A percentile compares a stretch with the other conserved stretches of the same genome.
These are phyloP conservation scores for Heteronetta atricapilla DNA, from an alignment of 2,113 vertebrate genomes.

Conservation along the genomic window DNA sequence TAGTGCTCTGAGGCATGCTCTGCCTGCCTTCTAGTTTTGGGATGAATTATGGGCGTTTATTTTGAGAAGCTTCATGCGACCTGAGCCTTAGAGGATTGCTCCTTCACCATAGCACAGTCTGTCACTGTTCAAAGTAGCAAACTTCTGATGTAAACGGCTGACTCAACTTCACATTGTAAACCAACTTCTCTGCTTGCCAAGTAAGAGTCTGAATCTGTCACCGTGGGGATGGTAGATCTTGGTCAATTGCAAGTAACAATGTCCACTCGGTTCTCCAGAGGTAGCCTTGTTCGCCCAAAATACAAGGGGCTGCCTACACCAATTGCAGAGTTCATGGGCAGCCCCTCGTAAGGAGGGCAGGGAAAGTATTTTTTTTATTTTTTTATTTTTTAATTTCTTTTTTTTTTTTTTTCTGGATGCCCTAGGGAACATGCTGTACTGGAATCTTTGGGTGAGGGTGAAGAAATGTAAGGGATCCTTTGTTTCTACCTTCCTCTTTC, in stretches of 20 bases:
- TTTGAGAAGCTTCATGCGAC: background rate
- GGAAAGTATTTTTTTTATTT: background rate
- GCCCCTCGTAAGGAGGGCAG: background rate
- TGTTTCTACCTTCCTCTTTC: background rate
- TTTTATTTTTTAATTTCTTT: background rate
- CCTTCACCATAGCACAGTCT: background rate
- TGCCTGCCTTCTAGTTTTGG: background rate
- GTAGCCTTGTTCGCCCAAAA: background rate
- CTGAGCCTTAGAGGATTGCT: background rate
- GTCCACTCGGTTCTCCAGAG: background rate
- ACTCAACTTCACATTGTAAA: background rate
- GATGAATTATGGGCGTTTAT: background rate
- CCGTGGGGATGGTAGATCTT: background rate
- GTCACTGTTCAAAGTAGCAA: background rate
- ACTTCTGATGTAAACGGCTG: background rate
- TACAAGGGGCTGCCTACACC: background rate
- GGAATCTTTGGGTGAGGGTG: background rate
- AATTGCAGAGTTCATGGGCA: background rate
- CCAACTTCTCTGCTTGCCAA: background rate
- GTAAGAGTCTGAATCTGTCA: background rate
- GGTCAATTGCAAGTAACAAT: background rate
- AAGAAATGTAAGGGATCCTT: background rate
- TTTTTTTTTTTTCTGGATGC: background rate
- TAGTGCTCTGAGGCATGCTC: background rate
- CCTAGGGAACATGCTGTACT: background rate